Conservation (phyloP, 1,140 invertebrate species). For the Ceratitis capitata region DNA sequence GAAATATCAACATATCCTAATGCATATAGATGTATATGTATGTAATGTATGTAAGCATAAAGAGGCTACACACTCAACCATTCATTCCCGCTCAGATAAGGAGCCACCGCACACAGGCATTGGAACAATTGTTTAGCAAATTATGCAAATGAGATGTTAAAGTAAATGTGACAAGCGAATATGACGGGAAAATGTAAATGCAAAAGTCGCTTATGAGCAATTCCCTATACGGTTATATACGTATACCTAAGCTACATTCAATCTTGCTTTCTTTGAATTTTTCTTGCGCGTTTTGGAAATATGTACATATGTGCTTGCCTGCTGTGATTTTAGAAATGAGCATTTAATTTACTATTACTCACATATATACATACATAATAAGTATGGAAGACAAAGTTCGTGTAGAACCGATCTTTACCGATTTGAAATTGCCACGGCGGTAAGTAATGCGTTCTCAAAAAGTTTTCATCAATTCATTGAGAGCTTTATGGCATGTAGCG, state of each 20-base stretch:
- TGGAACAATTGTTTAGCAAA: background rate
- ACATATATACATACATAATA: background rate
- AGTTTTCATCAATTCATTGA: too few relatives aligned
- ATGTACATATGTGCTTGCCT: background rate
- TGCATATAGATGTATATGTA: background rate
- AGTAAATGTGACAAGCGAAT: conserved; percentile 3
- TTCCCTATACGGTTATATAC: too few relatives aligned
- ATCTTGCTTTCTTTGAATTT: background rate
- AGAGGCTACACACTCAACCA: background rate
- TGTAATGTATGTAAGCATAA: background rate
- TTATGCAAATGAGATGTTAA: conserved; percentile 30
- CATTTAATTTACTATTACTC: background rate
- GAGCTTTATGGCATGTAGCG: too few relatives aligned
- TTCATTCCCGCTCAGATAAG: background rate
- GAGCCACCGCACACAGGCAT: background rate
- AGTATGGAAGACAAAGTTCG: too few relatives aligned
- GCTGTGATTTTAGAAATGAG: background rate
- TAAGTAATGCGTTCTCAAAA: too few relatives aligned
- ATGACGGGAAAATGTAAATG: background rate
- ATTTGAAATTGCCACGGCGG: too few relatives aligned
- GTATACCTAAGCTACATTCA: too few relatives aligned
- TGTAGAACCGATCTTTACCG: too few relatives aligned
- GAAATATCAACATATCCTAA: background rate
- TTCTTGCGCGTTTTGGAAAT: background rate
- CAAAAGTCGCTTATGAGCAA: background rate